Evolutionary conservation across 2,797 vertebrate genomes (phyloP), one percentile per base, ranked within the genome.

Genomic region (Apodemus agrarius): DNA sequence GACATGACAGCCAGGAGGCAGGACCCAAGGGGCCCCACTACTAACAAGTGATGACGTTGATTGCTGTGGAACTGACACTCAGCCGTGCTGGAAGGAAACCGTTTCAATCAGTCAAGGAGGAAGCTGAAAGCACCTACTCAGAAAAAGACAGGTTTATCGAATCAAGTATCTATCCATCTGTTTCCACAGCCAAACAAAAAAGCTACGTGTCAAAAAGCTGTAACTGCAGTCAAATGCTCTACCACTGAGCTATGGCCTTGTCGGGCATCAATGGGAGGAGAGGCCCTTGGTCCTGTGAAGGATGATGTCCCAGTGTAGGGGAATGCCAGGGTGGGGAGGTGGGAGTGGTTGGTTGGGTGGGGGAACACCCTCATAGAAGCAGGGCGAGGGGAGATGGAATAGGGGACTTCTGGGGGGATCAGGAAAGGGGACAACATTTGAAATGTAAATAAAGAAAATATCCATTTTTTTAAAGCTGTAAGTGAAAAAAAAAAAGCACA

Each of bases 161-260:
- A n/a, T 4, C 75, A 79, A 69, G 26, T 82, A 69, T 31, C 59
- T 82, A 80, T 34, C 67, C 16, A 65, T 87, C 54, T 40, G 40
- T 92, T 84, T 75, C 87, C 54, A 84, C 40, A 89, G 85, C 72
- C 52, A 93, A 81, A 91, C 34, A 95, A 96, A 95, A 96, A 92
- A 89, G 34, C 49, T 40, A 78, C 17, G 72, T 2, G 22, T 85
- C 84, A 91, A 90, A 96, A 86, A 52, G 6, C 19, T 74, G n/a
- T 90, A 52, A 52, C 96, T 98, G 96, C 96, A 98, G 97, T 97
- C 98, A 97, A 98, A 98, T 98, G 97, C 85, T 98, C 97, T 98
- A 46, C 95, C 97, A 93, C 96, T 96, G 97, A 98, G 96, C 97
- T 97, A 97, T 90, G 49, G 49, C 49, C 49, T 52, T 52, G 49